These are phyloP conservation scores for Silurus lanzhouensis DNA, from an alignment of 2,797 vertebrate species.

Conservation along the genomic window DNA sequence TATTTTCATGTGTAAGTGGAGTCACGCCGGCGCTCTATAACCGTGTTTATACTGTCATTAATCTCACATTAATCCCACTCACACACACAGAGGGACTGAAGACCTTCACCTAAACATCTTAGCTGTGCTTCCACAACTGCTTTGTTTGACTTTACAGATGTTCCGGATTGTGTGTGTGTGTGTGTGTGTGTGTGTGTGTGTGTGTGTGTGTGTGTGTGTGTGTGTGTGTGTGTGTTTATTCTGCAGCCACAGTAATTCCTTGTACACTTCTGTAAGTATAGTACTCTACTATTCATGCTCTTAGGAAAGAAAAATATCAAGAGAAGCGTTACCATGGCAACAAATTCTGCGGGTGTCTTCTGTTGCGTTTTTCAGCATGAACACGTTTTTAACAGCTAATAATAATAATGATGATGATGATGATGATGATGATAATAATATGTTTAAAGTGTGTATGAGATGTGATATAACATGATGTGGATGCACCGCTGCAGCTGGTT, in stretches of 20 bases:
- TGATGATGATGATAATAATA: no score
- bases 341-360: conserved; percentile 4
- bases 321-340: conserved; percentile 35
- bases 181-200: conserved; percentile 4
- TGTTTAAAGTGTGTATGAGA: no score
- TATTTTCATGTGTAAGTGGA: not conserved
- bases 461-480: no score
- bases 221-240: conserved; percentile 4
- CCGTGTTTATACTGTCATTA: not conserved
- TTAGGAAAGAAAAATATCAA: not conserved
- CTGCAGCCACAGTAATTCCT: conserved; percentile 29
- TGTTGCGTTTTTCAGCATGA: not conserved
- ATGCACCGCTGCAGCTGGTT: no score
- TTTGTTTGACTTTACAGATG: not conserved
- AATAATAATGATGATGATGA: no score
- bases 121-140: not conserved
- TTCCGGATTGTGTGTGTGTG: not conserved
- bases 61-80: not conserved
- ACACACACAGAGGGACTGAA: not conserved
- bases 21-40: not conserved
- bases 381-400: conserved; percentile 7
- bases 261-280: not conserved
- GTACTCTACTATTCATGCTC: conserved; percentile 18
- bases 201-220: not conserved
- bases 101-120: not conserved